phyloP scores from a whole-genome alignment of 2,797 vertebrate genomes.

The Artibeus lituratus region DNA sequence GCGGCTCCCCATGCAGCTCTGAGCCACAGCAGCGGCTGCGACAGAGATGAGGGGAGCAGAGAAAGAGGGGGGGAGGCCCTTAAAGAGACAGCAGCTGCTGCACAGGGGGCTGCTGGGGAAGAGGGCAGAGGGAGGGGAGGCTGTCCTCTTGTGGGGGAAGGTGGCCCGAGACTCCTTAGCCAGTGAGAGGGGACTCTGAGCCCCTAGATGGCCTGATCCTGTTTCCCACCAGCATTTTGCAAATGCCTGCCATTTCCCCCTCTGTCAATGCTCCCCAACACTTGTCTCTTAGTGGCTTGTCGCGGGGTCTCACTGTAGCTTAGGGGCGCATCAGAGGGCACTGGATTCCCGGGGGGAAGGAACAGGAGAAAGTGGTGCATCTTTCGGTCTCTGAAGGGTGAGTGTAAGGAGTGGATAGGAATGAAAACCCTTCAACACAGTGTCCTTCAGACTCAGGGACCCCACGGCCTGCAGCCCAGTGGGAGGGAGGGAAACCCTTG shows the following conservation, averaged over 20 bases:
- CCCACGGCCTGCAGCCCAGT: too few relatives aligned
- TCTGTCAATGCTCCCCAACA: not conserved
- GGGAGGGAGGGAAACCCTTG: not conserved
- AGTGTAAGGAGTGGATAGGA: not conserved
- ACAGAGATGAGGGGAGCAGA: conserved; percentile 66
- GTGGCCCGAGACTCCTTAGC: not conserved
- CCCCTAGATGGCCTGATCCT: not conserved
- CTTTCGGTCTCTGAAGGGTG: not conserved
- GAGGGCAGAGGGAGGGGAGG: not conserved
- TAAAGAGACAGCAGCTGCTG: conserved; percentile 78
- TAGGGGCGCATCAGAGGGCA: not conserved
- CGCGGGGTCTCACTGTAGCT: not conserved
- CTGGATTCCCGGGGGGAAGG: not conserved
- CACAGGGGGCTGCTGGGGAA: conserved; percentile 41
- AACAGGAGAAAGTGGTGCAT: not conserved
- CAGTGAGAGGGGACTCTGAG: not conserved
- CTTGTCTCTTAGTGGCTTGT: not conserved
- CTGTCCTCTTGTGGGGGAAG: not conserved
- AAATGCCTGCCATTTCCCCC: not conserved
- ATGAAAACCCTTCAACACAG: not conserved
- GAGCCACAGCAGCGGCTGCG: conserved; percentile 75
- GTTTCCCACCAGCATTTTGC: conserved; percentile 4
- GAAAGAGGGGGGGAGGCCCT: conserved; percentile 74
- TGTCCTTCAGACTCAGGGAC: not conserved
- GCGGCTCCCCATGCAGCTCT: conserved; percentile 77